Evolutionary conservation across 2,888 invertebrate species (phyloP).

Genomic region (Neocrepidodera transversa): DNA sequence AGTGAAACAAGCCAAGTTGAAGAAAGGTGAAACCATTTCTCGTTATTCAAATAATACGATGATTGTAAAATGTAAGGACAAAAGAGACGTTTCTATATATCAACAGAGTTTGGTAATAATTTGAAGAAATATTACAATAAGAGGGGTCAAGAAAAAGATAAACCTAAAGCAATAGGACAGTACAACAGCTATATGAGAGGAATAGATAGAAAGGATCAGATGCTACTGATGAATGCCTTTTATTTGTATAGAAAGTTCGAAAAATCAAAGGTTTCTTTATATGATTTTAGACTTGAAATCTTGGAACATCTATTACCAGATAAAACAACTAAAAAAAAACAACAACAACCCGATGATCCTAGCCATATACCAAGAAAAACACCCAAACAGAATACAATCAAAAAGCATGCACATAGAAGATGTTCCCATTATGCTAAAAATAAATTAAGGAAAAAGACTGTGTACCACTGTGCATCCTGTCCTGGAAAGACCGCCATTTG

Average conservation of each 20-base stretch:
- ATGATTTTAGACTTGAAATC: too few relatives aligned
- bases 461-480: constrained; percentile 19
- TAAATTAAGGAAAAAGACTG: constrained; percentile 12
- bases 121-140: neutral
- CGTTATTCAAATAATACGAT: neutral
- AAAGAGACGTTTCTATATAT: neutral
- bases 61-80: neutral
- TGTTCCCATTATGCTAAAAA: constrained; percentile 7
- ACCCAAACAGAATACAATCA: constrained; percentile 6
- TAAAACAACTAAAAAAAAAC: neutral
- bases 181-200: too few relatives aligned
- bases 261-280: too few relatives aligned
- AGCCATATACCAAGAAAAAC: constrained; percentile 1
- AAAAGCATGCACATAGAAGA: too few relatives aligned
- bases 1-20: too few relatives aligned
- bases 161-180: too few relatives aligned
- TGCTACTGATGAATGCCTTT: constrained; percentile 28
- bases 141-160: too few relatives aligned
- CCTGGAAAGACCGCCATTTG: constrained; percentile 17
- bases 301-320: constrained; percentile 17
- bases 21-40: too few relatives aligned
- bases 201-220: too few relatives aligned
- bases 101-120: too few relatives aligned
- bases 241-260: constrained; percentile 22
- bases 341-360: neutral